Conservation (phyloP, 2,888 invertebrate species). For the Oxyscelio sp. region DNA sequence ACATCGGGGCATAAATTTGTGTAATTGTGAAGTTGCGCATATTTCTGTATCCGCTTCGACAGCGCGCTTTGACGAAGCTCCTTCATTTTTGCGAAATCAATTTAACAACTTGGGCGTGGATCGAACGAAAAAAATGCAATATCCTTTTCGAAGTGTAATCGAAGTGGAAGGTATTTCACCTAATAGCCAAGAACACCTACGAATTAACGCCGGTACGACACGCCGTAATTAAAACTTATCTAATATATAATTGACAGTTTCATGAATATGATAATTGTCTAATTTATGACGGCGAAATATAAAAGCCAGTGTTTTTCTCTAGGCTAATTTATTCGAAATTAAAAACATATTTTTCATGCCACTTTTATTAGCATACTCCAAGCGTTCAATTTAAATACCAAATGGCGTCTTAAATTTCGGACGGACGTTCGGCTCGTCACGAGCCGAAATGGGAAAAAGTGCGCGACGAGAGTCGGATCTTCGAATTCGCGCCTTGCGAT, state of each 20-base stretch:
- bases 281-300: slow-evolving; percentile 57
- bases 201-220: slow-evolving; percentile 42
- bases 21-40: too few species aligned
- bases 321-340: slow-evolving; percentile 52
- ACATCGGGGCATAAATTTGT: too few species aligned
- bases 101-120: slow-evolving; percentile 6
- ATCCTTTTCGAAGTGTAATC: slow-evolving; percentile 31
- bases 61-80: slow-evolving; percentile 1
- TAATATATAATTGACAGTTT: slow-evolving; percentile 62
- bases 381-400: slow-evolving; percentile 52
- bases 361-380: slow-evolving; percentile 54
- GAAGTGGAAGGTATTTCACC: slow-evolving; percentile 44
- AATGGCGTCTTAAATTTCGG: slow-evolving; percentile 54
- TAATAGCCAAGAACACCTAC: slow-evolving; percentile 51
- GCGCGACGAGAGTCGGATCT: background rate
- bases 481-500: too few species aligned
- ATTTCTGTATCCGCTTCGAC: background rate
- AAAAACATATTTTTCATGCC: slow-evolving; percentile 55
- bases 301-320: slow-evolving; percentile 41
- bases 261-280: slow-evolving; percentile 60
- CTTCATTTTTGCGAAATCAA: slow-evolving; percentile 14
- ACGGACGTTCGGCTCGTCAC: slow-evolving; percentile 32
- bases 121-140: slow-evolving; percentile 21
- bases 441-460: slow-evolving; percentile 9
- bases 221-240: slow-evolving; percentile 54